phyloP scores from a whole-genome alignment of 2,113 vertebrate species.

The Pterocles orientalis region DNA sequence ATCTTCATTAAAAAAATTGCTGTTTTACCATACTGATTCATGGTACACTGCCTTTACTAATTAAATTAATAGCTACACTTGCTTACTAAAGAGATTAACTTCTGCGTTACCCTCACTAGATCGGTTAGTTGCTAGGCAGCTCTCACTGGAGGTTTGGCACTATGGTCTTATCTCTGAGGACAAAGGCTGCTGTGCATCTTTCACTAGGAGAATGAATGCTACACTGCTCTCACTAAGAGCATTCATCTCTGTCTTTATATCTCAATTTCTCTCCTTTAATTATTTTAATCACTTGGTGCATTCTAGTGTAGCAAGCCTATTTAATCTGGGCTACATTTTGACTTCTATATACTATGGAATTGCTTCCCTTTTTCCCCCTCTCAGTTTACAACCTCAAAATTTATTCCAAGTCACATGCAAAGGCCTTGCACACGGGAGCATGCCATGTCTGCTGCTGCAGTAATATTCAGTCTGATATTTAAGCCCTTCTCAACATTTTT shows the following conservation, averaged over 20 bases:
- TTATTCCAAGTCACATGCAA: neutral
- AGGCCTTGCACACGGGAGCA: neutral
- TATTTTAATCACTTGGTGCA: slow-evolving; percentile 63
- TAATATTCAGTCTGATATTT: neutral
- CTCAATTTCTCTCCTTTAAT: slow-evolving; percentile 69
- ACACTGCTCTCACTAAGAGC: slow-evolving; percentile 12
- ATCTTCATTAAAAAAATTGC: slow-evolving; percentile 65
- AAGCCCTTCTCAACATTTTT: neutral
- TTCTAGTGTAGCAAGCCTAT: slow-evolving; percentile 49
- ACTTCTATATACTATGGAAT: neutral
- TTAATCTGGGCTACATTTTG: slow-evolving; percentile 48
- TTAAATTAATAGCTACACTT: slow-evolving; percentile 81
- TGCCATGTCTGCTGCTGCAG: neutral
- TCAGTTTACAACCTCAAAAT: neutral
- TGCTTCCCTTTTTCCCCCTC: neutral
- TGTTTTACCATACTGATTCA: slow-evolving; percentile 61
- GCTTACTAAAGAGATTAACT: slow-evolving; percentile 75
- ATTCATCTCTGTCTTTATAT: slow-evolving; percentile 55
- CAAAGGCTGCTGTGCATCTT: slow-evolving; percentile 11
- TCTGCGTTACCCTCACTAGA: slow-evolving; percentile 42
- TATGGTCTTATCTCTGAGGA: slow-evolving; percentile 35
- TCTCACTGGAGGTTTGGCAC: slow-evolving; percentile 26
- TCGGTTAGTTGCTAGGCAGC: slow-evolving; percentile 74
- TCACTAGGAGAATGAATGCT: slow-evolving; percentile 28
- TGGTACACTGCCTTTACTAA: slow-evolving; percentile 72